Evolutionary conservation across 2,113 vertebrate species (phyloP).

Genomic region (Acanthisitta chloris): DNA sequence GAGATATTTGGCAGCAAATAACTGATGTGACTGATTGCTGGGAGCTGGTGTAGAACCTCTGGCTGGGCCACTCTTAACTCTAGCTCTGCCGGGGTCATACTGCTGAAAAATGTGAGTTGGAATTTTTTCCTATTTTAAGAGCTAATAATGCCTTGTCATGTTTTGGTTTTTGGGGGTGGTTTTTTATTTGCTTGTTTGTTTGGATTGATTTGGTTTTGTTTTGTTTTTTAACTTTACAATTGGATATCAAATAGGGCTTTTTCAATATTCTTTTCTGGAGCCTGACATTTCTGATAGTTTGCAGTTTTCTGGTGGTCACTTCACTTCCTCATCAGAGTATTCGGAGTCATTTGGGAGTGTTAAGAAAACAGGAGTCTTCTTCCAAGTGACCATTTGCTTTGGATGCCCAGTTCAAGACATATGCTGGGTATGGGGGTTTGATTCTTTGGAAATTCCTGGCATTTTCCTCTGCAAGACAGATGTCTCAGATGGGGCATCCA

Average conservation of each 20-base stretch:
- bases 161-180: background rate
- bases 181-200: background rate
- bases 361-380: background rate
- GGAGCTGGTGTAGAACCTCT: background rate
- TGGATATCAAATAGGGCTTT: background rate
- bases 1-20: background rate
- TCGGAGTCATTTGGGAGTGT: background rate
- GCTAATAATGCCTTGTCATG: background rate
- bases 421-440: background rate
- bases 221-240: accelerated
- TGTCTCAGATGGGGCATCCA: background rate
- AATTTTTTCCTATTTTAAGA: background rate
- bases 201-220: accelerated
- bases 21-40: background rate
- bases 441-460: background rate
- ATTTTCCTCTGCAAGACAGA: background rate
- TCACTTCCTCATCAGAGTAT: background rate
- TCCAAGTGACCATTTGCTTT: conserved; percentile 2
- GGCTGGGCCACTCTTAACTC: background rate
- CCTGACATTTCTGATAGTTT: background rate
- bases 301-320: background rate
- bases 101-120: background rate
- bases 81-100: background rate
- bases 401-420: background rate
- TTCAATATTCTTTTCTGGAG: background rate